A percentile compares a stretch with the other conserved stretches of the same genome.
Evolutionary conservation across 1,140 invertebrate genomes (phyloP).

Genomic region (Holcopasites calliopsidis): DNA sequence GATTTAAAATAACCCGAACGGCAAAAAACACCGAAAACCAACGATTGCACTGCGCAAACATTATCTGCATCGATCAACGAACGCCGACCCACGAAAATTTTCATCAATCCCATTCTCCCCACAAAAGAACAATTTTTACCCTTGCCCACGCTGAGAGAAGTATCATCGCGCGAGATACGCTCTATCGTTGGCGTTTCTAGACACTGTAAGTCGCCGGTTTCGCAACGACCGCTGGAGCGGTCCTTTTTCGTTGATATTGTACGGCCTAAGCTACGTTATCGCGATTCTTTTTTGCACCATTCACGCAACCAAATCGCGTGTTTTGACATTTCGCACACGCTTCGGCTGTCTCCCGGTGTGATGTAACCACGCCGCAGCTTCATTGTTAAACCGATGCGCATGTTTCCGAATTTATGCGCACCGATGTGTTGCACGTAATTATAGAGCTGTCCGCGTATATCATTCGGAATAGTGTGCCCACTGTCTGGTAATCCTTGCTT

Average conservation of each 20-base stretch:
- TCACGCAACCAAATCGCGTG: slow-evolving; percentile 32
- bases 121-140: slow-evolving; percentile 23
- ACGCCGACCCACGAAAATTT: no score
- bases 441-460: slow-evolving; percentile 47
- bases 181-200: slow-evolving; percentile 32
- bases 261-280: slow-evolving; percentile 16
- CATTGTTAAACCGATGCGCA: slow-evolving; percentile 39
- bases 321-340: slow-evolving; percentile 66
- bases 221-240: slow-evolving; percentile 15
- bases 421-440: slow-evolving; percentile 51
- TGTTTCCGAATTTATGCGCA: slow-evolving; percentile 43
- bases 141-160: neutral
- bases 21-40: no score
- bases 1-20: no score
- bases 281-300: slow-evolving; percentile 24
- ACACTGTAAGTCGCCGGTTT: slow-evolving; percentile 45
- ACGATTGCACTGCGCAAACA: no score
- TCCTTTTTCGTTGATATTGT: slow-evolving; percentile 28
- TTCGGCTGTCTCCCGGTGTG: slow-evolving; percentile 64
- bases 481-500: slow-evolving; percentile 17
- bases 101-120: no score
- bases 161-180: slow-evolving; percentile 7
- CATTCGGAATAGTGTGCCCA: slow-evolving; percentile 21
- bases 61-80: no score
- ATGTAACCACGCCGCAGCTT: slow-evolving; percentile 60